Conservation (phyloP, 2,888 invertebrate genomes). For the Acleris literana region DNA sequence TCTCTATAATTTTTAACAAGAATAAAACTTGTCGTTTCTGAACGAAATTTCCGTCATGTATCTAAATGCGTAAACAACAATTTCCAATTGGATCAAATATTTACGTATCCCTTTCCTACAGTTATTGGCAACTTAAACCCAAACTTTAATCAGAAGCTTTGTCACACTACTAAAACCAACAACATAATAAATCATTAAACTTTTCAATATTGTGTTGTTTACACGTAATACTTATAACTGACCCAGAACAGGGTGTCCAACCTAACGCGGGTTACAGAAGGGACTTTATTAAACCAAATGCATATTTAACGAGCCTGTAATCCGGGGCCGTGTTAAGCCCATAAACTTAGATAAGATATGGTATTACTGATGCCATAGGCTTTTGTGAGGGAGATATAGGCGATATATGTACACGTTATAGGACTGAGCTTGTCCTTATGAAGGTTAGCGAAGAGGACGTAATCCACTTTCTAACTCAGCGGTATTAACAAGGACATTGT, state of each 20-base stretch:
- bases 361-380: conserved; percentile 13
- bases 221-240: neutral
- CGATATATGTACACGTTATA: conserved; percentile 2
- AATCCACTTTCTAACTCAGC: neutral
- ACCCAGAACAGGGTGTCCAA: neutral
- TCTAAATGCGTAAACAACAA: no score
- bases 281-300: conserved; percentile 53
- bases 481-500: no score
- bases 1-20: no score
- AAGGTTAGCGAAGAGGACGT: neutral
- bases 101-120: no score
- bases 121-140: no score
- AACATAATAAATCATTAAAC: no score
- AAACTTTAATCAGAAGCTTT: no score
- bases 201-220: neutral
- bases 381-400: conserved; percentile 3
- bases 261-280: neutral
- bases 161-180: no score
- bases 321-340: conserved; percentile 46
- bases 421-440: neutral
- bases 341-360: conserved; percentile 49
- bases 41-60: no score
- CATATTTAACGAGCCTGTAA: conserved; percentile 56
- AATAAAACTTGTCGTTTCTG: no score
- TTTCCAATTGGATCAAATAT: no score